phyloP scores from a whole-genome alignment of 1,140 invertebrate species.

The Amphibalanus amphitrite region DNA sequence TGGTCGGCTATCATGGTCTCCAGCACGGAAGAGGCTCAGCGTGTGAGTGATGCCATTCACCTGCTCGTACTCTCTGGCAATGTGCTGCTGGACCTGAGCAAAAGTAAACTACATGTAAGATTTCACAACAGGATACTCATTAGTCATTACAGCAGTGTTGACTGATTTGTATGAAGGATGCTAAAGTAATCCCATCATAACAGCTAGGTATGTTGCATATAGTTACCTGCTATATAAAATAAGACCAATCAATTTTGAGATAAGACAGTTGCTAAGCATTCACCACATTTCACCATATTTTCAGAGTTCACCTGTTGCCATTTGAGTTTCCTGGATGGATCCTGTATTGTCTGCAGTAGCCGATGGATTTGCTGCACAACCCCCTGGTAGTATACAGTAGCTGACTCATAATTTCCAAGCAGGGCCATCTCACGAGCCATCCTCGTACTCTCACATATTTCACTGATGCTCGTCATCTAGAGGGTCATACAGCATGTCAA shows the following conservation, averaged over 20 bases:
- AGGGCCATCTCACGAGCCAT: slow-evolving; percentile 84
- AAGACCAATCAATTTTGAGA: too few species aligned
- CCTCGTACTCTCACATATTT: slow-evolving; percentile 18
- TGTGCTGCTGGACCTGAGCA: slow-evolving; percentile 68
- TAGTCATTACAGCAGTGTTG: too few species aligned
- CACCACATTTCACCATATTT: too few species aligned
- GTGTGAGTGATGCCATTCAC: slow-evolving; percentile 62
- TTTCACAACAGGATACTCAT: too few species aligned
- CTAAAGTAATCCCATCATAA: too few species aligned
- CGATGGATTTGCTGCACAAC: slow-evolving; percentile 76
- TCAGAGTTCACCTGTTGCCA: slow-evolving; percentile 61
- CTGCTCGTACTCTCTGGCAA: slow-evolving; percentile 75
- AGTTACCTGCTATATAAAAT: too few species aligned
- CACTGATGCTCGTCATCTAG: slow-evolving; percentile 4
- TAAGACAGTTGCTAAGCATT: too few species aligned
- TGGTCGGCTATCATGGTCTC: slow-evolving; percentile 21
- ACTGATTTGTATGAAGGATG: too few species aligned
- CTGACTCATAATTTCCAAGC: slow-evolving; percentile 87
- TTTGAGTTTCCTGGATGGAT: slow-evolving; percentile 57
- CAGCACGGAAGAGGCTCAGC: slow-evolving; percentile 42
- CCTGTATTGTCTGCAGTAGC: slow-evolving; percentile 59
- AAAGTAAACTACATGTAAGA: neutral
- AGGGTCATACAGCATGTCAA: too few species aligned
- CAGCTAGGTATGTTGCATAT: too few species aligned
- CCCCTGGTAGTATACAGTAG: slow-evolving; percentile 85